A percentile compares a stretch with the other conserved stretches of the same genome.
Conservation (phyloP, 2,888 invertebrate genomes). For the Dasysyrphus albostriatus region DNA sequence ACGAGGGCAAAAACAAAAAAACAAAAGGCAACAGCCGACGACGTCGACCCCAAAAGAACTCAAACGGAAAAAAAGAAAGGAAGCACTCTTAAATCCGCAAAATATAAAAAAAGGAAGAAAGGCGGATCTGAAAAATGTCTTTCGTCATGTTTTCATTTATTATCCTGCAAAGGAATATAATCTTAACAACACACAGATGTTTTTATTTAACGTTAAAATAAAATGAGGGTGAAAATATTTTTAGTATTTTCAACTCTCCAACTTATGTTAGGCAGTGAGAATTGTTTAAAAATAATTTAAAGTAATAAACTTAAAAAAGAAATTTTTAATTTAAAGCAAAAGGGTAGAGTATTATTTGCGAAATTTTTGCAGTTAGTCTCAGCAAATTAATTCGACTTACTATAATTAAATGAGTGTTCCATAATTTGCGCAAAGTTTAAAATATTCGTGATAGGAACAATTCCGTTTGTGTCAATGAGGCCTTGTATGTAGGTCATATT, state of each 20-base stretch:
- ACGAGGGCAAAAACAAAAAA: constrained; percentile 29
- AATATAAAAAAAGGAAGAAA: neutral
- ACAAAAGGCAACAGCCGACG: constrained; percentile 16
- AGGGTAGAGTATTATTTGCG: no score
- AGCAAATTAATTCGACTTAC: no score
- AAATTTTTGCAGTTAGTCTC: no score
- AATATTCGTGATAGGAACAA: no score
- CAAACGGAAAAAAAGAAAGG: constrained; percentile 46
- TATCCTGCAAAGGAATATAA: constrained; percentile 44
- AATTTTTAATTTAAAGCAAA: neutral
- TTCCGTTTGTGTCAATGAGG: no score
- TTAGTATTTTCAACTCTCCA: constrained; percentile 32
- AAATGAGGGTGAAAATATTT: neutral
- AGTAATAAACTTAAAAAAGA: neutral
- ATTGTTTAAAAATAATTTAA: constrained; percentile 6
- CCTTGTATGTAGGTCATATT: no score
- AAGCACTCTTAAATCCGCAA: constrained; percentile 23
- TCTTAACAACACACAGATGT: constrained; percentile 14
- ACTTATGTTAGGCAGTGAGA: constrained; percentile 47
- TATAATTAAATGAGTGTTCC: no score
- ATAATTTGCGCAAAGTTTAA: no score
- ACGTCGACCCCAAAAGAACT: constrained; percentile 34
- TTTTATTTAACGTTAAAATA: constrained; percentile 2
- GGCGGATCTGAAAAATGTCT: constrained; percentile 39
- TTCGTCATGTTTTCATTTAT: constrained; percentile 65